A percentile compares a stretch with the other conserved stretches of the same genome.
These are phyloP conservation scores for Macrosiphum euphorbiae DNA, from an alignment of 2,888 invertebrate species.

Conservation along the genomic window DNA sequence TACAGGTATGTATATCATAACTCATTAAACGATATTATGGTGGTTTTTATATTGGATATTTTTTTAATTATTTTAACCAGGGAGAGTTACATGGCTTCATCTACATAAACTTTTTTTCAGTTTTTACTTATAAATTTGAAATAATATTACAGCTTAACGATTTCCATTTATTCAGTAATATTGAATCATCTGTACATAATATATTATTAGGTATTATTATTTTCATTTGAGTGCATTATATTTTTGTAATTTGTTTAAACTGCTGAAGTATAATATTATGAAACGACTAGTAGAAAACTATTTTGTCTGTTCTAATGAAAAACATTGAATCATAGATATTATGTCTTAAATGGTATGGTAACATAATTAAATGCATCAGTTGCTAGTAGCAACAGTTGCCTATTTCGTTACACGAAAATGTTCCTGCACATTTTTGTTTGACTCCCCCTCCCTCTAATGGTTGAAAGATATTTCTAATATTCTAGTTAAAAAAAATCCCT, in stretches of 20 bases:
- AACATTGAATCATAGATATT: background rate
- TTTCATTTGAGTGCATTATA: background rate
- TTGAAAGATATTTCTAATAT: background rate
- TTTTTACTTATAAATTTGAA: background rate
- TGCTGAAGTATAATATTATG: background rate
- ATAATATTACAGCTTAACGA: background rate
- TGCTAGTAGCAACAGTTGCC: background rate
- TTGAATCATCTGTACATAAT: background rate
- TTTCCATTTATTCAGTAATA: no score
- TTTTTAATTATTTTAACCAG: background rate
- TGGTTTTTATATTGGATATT: background rate
- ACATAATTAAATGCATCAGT: background rate
- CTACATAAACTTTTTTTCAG: background rate
- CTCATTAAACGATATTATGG: background rate
- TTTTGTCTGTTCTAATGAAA: background rate
- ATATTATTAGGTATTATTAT: background rate
- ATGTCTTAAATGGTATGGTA: background rate
- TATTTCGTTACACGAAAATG: background rate
- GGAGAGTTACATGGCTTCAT: background rate
- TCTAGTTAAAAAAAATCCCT: background rate
- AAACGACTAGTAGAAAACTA: background rate
- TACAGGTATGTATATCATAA: slow-evolving; percentile 71
- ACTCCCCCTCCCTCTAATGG: background rate
- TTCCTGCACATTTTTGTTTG: background rate
- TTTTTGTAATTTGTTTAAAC: background rate